Base-by-base conservation (phyloP, 1,140 invertebrate genomes). In the Stegodyphus mimosarum region DNA sequence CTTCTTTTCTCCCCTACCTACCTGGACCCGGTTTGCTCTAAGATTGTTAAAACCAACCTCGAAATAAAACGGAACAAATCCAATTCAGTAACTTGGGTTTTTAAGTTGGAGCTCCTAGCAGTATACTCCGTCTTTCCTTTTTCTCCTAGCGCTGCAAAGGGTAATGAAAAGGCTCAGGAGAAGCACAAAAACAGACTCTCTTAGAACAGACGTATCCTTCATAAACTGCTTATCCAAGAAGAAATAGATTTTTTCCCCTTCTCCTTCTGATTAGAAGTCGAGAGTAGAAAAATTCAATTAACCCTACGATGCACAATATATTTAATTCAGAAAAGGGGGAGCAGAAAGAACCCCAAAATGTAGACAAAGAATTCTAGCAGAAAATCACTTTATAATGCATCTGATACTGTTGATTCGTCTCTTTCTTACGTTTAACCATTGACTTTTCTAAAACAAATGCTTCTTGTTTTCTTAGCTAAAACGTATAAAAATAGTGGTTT, bases 261-360 rank as follows among this genome's bases (percentile, higher is more conserved):
- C 49, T 74, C 55, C n/a, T 80, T 66, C 80, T 83, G 80, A 83
- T 83, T 83, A 83, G 70, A 83, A 83, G 80, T 83, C 80, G 70
- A 55, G 80, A 83, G 80, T 33, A 74, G 80, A 83, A 83, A 80
- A 83, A 83, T 83, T 83, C 80, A 83, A 83, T 83, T 83, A 83
- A 83, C 80, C 80, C 60, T 83, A 83, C 80, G 74, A 83, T 83
- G 80, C 80, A 52, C 80, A 64, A 83, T 69, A 83, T 83, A 83
- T 83, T 83, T 83, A 83, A 73, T 83, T 72, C 71, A 74, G 71
- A 72, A 74, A 83, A 83, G 64, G 50, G 66, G 33, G 17, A 15
- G 63, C 15, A 67, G 6, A 64, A 69, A 17, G 80, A 53, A 55
- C 48, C 5, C 63, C 51, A 66, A 83, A 83, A 83, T 73, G 49